Evolutionary conservation across 2,888 invertebrate genomes (phyloP), one percentile per base, ranked within the genome.

Genomic region (Nomada ferruginata): DNA sequence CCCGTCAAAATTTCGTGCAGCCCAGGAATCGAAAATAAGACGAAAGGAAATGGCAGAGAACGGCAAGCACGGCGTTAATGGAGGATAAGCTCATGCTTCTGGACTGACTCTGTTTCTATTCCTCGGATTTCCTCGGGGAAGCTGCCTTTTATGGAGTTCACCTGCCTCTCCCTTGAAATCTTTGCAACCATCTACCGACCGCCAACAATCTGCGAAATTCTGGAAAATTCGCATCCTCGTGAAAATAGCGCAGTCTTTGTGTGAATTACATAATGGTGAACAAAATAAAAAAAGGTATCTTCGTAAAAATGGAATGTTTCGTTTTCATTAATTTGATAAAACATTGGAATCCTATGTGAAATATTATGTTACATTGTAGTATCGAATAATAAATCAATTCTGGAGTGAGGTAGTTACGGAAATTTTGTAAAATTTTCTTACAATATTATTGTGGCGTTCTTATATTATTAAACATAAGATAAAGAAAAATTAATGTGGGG

Each of bases 21-120:
- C 78, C 84, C 78, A 44, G 73, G 84, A 87, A 91, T 91, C 86
- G 89, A 89, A 89, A 90, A 90, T 91, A 88, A 91, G 89, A 82
- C 82, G 72, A 23, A 23, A 66, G 87, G 70, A 74, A 75, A 76
- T 76, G 78, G 85, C 82, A 59, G 83, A 80, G 87, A 88, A 59
- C 69, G 72, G 79, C 76, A 81, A 90, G 89, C 85, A 86, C 89
- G 85, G 90, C 90, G 84, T 92, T 93, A 93, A 92, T 93, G 92
- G 91, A 93, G 93, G 92, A 92, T 93, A 92, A 93, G 91, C 93
- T 66, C 85, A 82, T 85, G 83, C 86, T 90, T 85, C 76, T 84
- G 81, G 75, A 89, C 85, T 91, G 92, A 92, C 92, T 92, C 89
- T 80, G 79, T 80, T 72, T 78, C 78, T 76, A 63, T 77, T 72